These are phyloP conservation scores for Ovis aries DNA, from an alignment of 2,113 vertebrate genomes.

Conservation along the genomic window ARS-UI_Ramb_v3.0 NC_056063.1:63932001-63932500, in stretches of 20 bases:
- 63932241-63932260: background rate
- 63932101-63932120: background rate
- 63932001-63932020: background rate
- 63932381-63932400: background rate
- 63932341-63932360: background rate
- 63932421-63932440: background rate
- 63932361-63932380: background rate
- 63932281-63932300: background rate
- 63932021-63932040: background rate
- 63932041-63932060: background rate
- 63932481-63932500: fast-evolving
- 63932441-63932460: background rate
- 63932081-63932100: background rate
- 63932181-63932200: background rate
- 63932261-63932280: background rate
- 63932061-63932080: background rate
- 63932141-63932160: background rate
- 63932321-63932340: background rate
- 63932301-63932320: background rate
- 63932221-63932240: background rate
- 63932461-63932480: background rate
- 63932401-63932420: background rate
- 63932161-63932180: background rate
- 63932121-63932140: background rate
- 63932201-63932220: background rate